These are phyloP conservation scores for Heliconius congener DNA, from an alignment of 1,140 invertebrate species.

Conservation along the genomic window DNA sequence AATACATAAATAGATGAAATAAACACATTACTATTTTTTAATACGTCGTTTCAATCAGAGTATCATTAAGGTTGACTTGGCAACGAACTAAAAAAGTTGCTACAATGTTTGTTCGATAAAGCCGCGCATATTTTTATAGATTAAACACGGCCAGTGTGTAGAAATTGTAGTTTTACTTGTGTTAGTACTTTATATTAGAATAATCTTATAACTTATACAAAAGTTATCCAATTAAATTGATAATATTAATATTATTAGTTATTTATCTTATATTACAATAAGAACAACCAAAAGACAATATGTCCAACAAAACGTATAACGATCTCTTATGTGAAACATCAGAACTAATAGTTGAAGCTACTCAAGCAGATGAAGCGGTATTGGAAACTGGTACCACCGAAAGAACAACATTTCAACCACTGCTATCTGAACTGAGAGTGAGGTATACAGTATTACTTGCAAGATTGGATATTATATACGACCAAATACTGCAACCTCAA, in stretches of 20 bases:
- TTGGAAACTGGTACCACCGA: constrained; percentile 85
- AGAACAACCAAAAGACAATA: constrained; percentile 50
- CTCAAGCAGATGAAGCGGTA: constrained; percentile 84
- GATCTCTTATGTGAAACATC: constrained; percentile 85
- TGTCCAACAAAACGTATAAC: constrained; percentile 89
- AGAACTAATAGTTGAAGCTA: constrained; percentile 83
- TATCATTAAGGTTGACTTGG: not conserved
- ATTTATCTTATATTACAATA: not conserved
- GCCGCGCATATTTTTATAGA: constrained; percentile 45
- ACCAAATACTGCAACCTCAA: constrained; percentile 96
- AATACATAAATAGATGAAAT: not conserved
- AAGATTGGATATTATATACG: constrained; percentile 90
- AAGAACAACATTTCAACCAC: constrained; percentile 81
- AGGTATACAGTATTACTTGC: constrained; percentile 91
- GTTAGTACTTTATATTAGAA: not conserved
- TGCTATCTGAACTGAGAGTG: constrained; percentile 86
- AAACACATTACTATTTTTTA: not conserved
- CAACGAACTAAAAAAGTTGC: not conserved
- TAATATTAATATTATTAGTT: not conserved
- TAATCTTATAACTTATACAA: not conserved
- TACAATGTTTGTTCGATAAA: constrained; percentile 63
- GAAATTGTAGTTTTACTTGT: constrained; percentile 28
- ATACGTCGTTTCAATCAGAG: not conserved
- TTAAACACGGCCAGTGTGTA: constrained; percentile 40
- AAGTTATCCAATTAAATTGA: not conserved